Conservation (phyloP, 2,888 invertebrate genomes). For the Drosophila infuscata region DNA sequence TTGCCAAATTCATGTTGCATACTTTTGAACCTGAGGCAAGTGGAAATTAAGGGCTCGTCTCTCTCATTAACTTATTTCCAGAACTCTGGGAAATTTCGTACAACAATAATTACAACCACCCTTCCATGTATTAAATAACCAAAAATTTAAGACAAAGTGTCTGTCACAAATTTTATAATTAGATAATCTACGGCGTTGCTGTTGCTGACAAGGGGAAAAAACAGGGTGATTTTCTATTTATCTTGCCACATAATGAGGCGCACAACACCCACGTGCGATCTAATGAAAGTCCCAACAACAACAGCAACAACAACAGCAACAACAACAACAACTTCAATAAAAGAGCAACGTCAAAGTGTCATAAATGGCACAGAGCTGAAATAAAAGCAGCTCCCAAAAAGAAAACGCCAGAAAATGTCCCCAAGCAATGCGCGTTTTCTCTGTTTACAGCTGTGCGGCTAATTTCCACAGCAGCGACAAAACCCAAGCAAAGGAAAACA, state of each 20-base stretch:
- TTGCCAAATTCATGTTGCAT: slow-evolving; percentile 36
- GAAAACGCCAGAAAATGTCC: slow-evolving; percentile 42
- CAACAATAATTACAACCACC: slow-evolving; percentile 1
- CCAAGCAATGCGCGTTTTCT: slow-evolving; percentile 60
- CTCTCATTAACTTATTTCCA: slow-evolving; percentile 5
- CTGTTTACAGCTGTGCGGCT: slow-evolving; percentile 62
- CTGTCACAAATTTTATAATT: slow-evolving; percentile 59
- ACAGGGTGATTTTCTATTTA: slow-evolving; percentile 43
- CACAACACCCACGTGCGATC: slow-evolving; percentile 47
- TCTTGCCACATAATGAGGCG: slow-evolving; percentile 64
- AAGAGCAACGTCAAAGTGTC: slow-evolving; percentile 63
- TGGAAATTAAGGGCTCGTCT: not conserved
- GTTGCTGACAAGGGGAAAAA: slow-evolving; percentile 12
- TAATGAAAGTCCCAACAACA: slow-evolving; percentile 47
- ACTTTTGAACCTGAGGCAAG: slow-evolving; percentile 22
- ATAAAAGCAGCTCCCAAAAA: slow-evolving; percentile 30
- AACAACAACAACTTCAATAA: slow-evolving; percentile 31
- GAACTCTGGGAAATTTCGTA: slow-evolving; percentile 4
- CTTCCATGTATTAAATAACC: slow-evolving; percentile 5
- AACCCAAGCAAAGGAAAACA: slow-evolving; percentile 15
- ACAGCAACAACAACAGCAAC: slow-evolving; percentile 39
- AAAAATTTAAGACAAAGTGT: slow-evolving; percentile 18
- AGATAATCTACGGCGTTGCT: slow-evolving; percentile 45
- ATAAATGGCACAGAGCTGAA: slow-evolving; percentile 60
- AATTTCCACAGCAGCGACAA: slow-evolving; percentile 50